A percentile compares a stretch with the other conserved stretches of the same genome.
Evolutionary conservation across 2,888 invertebrate genomes (phyloP).

Genomic region (Polydrusus pterygomalis): DNA sequence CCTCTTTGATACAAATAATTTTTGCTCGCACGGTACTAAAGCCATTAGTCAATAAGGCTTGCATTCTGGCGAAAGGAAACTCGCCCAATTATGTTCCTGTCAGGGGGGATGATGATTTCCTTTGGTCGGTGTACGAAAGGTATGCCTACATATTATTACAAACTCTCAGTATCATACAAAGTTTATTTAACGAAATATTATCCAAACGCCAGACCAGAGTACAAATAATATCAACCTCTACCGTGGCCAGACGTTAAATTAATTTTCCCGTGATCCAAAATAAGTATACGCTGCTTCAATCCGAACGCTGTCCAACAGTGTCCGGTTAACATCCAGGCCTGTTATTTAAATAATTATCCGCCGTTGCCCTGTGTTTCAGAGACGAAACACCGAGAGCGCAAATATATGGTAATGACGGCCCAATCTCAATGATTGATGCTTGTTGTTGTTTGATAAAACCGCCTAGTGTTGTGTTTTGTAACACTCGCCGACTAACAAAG

Average conservation of each 20-base stretch:
- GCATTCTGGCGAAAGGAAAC: too few species aligned
- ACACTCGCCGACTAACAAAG: slow-evolving; percentile 67
- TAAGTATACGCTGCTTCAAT: slow-evolving; percentile 15
- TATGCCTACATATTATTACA: too few species aligned
- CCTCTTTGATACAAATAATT: too few species aligned
- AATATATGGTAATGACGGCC: slow-evolving; percentile 70
- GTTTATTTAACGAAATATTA: too few species aligned
- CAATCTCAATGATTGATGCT: slow-evolving; percentile 71
- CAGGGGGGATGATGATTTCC: too few species aligned
- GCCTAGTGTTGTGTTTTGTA: slow-evolving; percentile 69
- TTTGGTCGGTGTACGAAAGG: too few species aligned
- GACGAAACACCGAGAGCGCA: slow-evolving; percentile 47
- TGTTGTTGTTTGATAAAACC: slow-evolving; percentile 70
- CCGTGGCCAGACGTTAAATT: slow-evolving; percentile 7
- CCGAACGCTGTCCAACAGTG: slow-evolving; percentile 16
- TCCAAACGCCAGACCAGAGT: neutral
- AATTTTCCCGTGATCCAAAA: slow-evolving; percentile 10
- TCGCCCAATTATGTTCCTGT: too few species aligned
- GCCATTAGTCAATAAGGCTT: too few species aligned
- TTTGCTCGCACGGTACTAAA: too few species aligned
- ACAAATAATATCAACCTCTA: too few species aligned
- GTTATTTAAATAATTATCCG: slow-evolving; percentile 55
- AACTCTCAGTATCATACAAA: too few species aligned
- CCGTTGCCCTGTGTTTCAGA: slow-evolving; percentile 28
- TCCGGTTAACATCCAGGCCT: slow-evolving; percentile 39